Evolutionary conservation across 2,797 vertebrate species (phyloP), one percentile per base, ranked within the genome.

Genomic region (Pipistrellus pygmaeus): DNA sequence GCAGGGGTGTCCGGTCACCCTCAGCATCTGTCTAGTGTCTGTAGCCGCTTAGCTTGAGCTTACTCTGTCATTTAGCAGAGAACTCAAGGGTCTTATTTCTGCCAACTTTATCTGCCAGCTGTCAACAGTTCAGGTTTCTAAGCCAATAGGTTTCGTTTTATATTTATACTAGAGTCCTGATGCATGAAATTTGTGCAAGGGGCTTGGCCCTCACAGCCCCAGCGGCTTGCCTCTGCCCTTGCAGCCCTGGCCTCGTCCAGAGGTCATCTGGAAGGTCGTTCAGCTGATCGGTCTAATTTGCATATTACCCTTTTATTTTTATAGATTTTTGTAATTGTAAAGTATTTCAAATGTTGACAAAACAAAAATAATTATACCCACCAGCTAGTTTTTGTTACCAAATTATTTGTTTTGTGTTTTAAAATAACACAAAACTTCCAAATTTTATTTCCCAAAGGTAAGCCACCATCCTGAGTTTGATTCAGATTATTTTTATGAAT

Each of bases 61-160:
- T 77, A 32, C n/a, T 80, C 53, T 91, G 25, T 9, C 32, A 57
- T 46, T 77, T 64, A 90, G 25, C 44, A 64, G 60, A 55, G 76
- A 80, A 77, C 17, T 10, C 73, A 77, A 30, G 14, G 41, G 13
- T 21, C 51, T 90, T 93, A 53, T 60, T 73, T 88, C 51, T 87
- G n/a, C 44, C 35, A 88, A 12, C 35, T 75, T 27, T 71, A 46
- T 68, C 86, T 81, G 87, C 64, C 64, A 92, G 85, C 89, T 81
- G 86, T 69, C 82, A 87, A 18, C 25, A 27, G 11, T 35, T 77
- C 69, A 92, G 21, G 25, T 57, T 73, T 80, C 18, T 66, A 72
- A 83, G 23, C 69, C n/a, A 71, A 88, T 32, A 84, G 14, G 25
- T 41, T 41, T 77, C 18, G 57, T 88, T 84, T 66, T 46, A 84